Conservation (phyloP, 2,797 vertebrate genomes). For the Enteromius anoplus region DNA sequence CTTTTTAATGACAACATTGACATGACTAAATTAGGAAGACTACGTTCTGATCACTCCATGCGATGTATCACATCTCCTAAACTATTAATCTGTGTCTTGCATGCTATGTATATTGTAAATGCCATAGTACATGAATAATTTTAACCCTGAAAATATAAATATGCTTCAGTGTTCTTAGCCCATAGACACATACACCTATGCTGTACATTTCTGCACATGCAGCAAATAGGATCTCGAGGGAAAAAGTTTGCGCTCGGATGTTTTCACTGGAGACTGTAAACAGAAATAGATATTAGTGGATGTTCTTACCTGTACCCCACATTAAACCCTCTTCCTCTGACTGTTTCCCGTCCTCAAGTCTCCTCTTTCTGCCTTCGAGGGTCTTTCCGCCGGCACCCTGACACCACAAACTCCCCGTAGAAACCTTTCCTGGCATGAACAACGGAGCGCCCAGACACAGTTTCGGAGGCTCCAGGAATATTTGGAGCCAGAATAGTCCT, state of each 20-base stretch:
- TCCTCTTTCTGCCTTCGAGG: constrained; percentile 42
- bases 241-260: not conserved
- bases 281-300: constrained; percentile 44
- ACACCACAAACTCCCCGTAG: constrained; percentile 55
- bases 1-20: constrained; percentile 49
- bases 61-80: constrained; percentile 49
- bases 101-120: constrained; percentile 24
- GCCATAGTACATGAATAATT: constrained; percentile 7
- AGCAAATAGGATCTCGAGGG: not conserved
- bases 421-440: constrained; percentile 61
- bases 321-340: constrained; percentile 67
- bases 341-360: constrained; percentile 52
- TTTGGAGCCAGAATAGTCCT: constrained; percentile 51
- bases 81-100: constrained; percentile 41
- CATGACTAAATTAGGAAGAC: constrained; percentile 44
- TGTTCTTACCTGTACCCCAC: constrained; percentile 80
- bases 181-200: not conserved
- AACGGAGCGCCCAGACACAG: constrained; percentile 17
- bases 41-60: constrained; percentile 42
- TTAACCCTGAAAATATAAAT: constrained; percentile 4
- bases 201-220: not conserved
- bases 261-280: constrained; percentile 14
- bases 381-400: constrained; percentile 45
- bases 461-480: constrained; percentile 41
- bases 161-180: not conserved